These are phyloP conservation scores for Drosophila gaucha DNA, from an alignment of 2,888 invertebrate genomes.

Conservation along the genomic window DNA sequence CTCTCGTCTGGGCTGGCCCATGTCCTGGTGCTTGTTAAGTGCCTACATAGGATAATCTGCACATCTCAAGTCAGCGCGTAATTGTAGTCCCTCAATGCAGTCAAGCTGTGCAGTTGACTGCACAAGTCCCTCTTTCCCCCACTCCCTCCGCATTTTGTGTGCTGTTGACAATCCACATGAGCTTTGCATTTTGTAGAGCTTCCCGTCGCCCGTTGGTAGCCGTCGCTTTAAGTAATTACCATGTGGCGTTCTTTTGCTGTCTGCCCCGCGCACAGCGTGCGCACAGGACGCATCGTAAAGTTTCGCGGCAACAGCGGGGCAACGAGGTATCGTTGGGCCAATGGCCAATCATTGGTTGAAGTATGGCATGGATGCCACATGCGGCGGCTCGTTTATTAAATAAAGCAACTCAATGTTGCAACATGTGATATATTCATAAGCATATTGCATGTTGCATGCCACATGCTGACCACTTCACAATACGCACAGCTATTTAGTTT, in stretches of 20 bases:
- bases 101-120: slow-evolving; percentile 66
- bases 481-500: neutral
- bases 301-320: too few species aligned
- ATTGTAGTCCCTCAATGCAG: slow-evolving; percentile 59
- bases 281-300: slow-evolving; percentile 32
- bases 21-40: slow-evolving; percentile 63
- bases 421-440: neutral
- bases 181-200: slow-evolving; percentile 52
- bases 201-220: slow-evolving; percentile 26
- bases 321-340: too few species aligned
- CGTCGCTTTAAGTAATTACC: slow-evolving; percentile 73
- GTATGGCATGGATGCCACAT: slow-evolving; percentile 34
- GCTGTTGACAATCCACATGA: slow-evolving; percentile 44
- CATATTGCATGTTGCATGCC: slow-evolving; percentile 14
- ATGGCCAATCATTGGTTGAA: slow-evolving; percentile 34
- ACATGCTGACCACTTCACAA: slow-evolving; percentile 19
- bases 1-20: slow-evolving; percentile 11
- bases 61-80: slow-evolving; percentile 75
- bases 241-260: slow-evolving; percentile 34
- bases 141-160: slow-evolving; percentile 40
- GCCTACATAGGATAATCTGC: slow-evolving; percentile 80
- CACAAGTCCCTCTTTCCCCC: slow-evolving; percentile 17
- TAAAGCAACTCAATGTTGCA: slow-evolving; percentile 31
- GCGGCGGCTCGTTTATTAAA: slow-evolving; percentile 55
- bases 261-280: slow-evolving; percentile 26